These are phyloP conservation scores for Chaunax sp. DNA, from an alignment of 2,797 vertebrate species.

Conservation along the genomic window DNA sequence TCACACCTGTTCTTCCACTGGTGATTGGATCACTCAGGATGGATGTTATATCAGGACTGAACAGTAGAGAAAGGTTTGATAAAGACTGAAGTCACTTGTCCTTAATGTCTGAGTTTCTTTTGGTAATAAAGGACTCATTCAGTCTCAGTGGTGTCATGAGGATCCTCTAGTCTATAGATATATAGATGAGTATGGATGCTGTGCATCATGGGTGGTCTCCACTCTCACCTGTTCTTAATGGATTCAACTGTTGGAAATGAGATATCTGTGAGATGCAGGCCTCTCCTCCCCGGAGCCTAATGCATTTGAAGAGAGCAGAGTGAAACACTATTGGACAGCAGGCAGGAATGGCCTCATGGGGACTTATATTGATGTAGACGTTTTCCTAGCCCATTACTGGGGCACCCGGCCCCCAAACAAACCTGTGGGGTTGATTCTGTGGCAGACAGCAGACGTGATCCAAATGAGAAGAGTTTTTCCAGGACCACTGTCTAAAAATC, in stretches of 20 bases:
- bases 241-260: constrained; percentile 76
- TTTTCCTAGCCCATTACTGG: constrained; percentile 72
- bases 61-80: too few relatives aligned
- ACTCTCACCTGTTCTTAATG: too few relatives aligned
- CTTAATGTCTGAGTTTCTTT: too few relatives aligned
- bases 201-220: too few relatives aligned
- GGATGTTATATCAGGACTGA: too few relatives aligned
- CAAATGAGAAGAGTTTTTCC: constrained; percentile 67
- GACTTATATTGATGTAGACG: constrained; percentile 75
- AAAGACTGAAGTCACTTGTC: too few relatives aligned
- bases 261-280: constrained; percentile 59
- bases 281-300: constrained; percentile 66
- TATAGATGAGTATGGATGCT: too few relatives aligned
- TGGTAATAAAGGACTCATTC: too few relatives aligned
- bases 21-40: too few relatives aligned
- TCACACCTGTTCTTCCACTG: too few relatives aligned
- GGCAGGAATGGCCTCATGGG: constrained; percentile 59
- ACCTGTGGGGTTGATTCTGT: constrained; percentile 58
- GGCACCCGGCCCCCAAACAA: constrained; percentile 57
- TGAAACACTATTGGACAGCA: constrained; percentile 43
- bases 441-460: constrained; percentile 56
- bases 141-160: too few relatives aligned
- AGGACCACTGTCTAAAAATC: constrained; percentile 61
- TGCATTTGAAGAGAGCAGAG: constrained; percentile 62
- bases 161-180: too few relatives aligned